These are phyloP conservation scores for Catotricha subobsoleta DNA, from an alignment of 2,888 invertebrate genomes.

Conservation along the genomic window DNA sequence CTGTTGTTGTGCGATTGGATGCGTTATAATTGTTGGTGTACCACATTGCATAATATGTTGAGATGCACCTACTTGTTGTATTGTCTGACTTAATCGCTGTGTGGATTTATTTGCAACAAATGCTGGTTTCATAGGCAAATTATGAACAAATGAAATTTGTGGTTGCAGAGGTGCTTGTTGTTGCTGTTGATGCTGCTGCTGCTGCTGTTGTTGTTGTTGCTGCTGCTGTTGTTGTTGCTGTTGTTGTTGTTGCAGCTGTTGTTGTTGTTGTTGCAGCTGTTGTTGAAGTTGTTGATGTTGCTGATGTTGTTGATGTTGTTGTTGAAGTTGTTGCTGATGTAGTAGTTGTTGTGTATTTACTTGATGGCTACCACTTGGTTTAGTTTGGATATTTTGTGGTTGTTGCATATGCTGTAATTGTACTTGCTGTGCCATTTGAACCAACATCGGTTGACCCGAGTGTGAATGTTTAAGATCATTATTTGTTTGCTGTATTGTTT, in stretches of 20 bases:
- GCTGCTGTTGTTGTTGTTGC: background rate
- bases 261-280: background rate
- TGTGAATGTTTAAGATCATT: background rate
- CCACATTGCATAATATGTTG: slow-evolving; percentile 27
- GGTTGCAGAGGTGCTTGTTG: slow-evolving; percentile 11
- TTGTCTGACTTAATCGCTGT: no score
- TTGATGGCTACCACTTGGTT: background rate
- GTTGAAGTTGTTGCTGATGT: background rate
- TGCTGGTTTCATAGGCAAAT: background rate
- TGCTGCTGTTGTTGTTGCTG: slow-evolving; percentile 2
- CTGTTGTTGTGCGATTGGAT: slow-evolving; percentile 6
- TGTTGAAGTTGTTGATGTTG: background rate
- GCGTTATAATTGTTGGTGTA: background rate
- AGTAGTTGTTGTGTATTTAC: slow-evolving; percentile 1
- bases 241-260: background rate
- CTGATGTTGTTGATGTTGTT: slow-evolving; percentile 1
- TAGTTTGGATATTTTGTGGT: background rate
- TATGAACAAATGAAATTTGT: background rate
- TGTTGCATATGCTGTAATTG: slow-evolving; percentile 9
- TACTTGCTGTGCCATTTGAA: slow-evolving; percentile 7
- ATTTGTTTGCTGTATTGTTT: background rate
- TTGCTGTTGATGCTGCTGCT: slow-evolving; percentile 1
- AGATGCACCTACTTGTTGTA: slow-evolving; percentile 17
- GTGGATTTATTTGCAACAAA: no score
- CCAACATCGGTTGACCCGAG: background rate